Evolutionary conservation across 2,797 vertebrate genomes (phyloP).

Genomic region (Notamacropus eugenii): DNA sequence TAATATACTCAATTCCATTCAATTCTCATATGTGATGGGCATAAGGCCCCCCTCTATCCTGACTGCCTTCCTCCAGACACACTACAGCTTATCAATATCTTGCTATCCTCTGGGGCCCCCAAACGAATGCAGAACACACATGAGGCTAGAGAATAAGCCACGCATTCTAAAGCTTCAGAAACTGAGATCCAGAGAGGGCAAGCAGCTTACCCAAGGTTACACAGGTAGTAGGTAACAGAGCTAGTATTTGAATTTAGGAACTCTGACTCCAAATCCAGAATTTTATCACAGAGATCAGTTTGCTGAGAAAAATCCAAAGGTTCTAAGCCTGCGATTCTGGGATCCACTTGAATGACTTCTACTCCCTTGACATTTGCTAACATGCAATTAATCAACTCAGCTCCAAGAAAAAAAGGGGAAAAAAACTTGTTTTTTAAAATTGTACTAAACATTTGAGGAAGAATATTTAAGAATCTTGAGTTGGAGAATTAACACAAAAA

Average conservation of each 20-base stretch:
- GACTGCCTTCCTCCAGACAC: background rate
- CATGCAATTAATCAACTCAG: conserved; percentile 44
- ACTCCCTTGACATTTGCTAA: conserved; percentile 20
- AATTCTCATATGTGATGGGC: background rate
- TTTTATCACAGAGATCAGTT: background rate
- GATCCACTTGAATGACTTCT: background rate
- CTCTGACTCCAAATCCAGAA: background rate
- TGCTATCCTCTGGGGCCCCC: background rate
- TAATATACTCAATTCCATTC: background rate
- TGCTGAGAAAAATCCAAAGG: background rate
- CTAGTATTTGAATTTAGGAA: background rate
- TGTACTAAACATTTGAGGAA: conserved; percentile 44
- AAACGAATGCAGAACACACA: background rate
- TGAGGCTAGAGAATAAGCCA: background rate
- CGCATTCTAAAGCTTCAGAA: background rate
- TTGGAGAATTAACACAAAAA: conserved; percentile 65
- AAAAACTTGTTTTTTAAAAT: conserved; percentile 44
- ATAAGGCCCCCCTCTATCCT: background rate
- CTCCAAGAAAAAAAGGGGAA: background rate
- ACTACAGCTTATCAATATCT: background rate
- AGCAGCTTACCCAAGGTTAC: background rate
- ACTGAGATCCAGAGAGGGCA: background rate
- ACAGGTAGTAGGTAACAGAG: background rate
- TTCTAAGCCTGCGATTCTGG: background rate
- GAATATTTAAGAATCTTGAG: conserved; percentile 62